Evolutionary conservation across 2,113 vertebrate genomes (phyloP), one percentile per base, ranked within the genome.

Genomic region (Rhinolophus ferrumequinum): DNA sequence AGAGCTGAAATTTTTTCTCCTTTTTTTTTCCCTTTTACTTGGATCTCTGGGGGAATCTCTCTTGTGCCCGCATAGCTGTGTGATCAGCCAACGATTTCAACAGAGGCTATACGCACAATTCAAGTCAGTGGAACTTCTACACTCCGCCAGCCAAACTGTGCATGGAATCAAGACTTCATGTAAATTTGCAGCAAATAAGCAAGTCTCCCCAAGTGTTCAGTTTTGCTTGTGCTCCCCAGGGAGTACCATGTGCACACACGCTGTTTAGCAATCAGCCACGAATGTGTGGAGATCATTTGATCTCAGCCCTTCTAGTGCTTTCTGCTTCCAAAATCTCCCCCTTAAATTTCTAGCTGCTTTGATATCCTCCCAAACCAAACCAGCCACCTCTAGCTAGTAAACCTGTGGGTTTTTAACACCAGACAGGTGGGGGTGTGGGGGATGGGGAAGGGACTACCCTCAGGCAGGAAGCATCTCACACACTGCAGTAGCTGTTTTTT

Each of bases 241-340:
- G n/a, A 52, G 8, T 10, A 13, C n/a, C 18, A 33, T 0, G 22
- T 10, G 8, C 6, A 11, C 15, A 38, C 1, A 38, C 1, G 0
- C 15, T 16, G 8, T 11, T 75, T 30, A 75, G 9, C 26, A 81
- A 30, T 54, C 24, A 62, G 12, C 21, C 13, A 5, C 1, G 15
- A 80, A 54, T 2, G 28, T 5, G 1, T 1, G 5, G 8, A 35
- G 21, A 58, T 69, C 14, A 18, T 11, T 52, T 54, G 15, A 82
- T 18, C 54, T 94, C 52, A 52, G 52, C 41, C 26, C 21, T 66
- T 64, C 10, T 33, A 16, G 2, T 62, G 62, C 41, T 88, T 38
- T 69, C 66, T 5, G 21, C 75, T 82, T 92, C 76, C 6, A 82
- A 54, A 75, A 66, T 22, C 7, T 50, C 15, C 26, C 22, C 28